Percentiles rank a stretch among this genome's conserved stretches.
phyloP scores from a whole-genome alignment of 2,797 vertebrate species.

The Eutrigla gurnardus region DNA sequence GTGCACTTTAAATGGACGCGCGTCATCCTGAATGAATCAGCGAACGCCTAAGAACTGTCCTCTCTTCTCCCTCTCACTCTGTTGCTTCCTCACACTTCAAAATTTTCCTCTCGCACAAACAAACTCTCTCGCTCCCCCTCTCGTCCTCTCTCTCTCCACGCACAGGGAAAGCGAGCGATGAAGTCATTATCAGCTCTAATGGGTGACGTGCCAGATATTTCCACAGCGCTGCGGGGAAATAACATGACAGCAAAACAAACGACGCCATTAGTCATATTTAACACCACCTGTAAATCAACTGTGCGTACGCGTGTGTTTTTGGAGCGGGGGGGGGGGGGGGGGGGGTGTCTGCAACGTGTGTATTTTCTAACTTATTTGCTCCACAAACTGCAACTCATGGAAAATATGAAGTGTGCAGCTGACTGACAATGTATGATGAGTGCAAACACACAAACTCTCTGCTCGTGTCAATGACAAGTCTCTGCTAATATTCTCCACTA shows the following conservation, averaged over 20 bases:
- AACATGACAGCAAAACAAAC: slow-evolving; percentile 78
- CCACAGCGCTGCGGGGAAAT: slow-evolving; percentile 70
- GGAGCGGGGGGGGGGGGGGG: not conserved
- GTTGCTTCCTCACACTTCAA: not conserved
- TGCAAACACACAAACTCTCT: slow-evolving; percentile 13
- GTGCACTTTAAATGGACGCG: no score
- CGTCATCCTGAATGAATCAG: no score
- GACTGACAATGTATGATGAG: slow-evolving; percentile 60
- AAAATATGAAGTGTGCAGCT: slow-evolving; percentile 59
- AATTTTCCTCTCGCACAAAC: slow-evolving; percentile 29
- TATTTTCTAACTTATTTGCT: slow-evolving; percentile 65
- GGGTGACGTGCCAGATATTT: slow-evolving; percentile 67
- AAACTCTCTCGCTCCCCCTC: slow-evolving; percentile 32
- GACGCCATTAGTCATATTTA: slow-evolving; percentile 73
- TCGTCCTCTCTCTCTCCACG: not conserved
- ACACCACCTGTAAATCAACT: slow-evolving; percentile 72
- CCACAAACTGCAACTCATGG: slow-evolving; percentile 49
- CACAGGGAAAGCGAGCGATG: slow-evolving; percentile 55
- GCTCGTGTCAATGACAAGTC: slow-evolving; percentile 10
- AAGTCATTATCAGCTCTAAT: slow-evolving; percentile 78
- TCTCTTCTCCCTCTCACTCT: not conserved
- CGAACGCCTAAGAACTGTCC: no score
- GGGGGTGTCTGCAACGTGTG: not conserved
- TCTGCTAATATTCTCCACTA: slow-evolving; percentile 67
- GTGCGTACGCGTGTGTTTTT: slow-evolving; percentile 9